phyloP scores from a whole-genome alignment of 2,113 vertebrate genomes.

The Cisticola juncidis region DNA sequence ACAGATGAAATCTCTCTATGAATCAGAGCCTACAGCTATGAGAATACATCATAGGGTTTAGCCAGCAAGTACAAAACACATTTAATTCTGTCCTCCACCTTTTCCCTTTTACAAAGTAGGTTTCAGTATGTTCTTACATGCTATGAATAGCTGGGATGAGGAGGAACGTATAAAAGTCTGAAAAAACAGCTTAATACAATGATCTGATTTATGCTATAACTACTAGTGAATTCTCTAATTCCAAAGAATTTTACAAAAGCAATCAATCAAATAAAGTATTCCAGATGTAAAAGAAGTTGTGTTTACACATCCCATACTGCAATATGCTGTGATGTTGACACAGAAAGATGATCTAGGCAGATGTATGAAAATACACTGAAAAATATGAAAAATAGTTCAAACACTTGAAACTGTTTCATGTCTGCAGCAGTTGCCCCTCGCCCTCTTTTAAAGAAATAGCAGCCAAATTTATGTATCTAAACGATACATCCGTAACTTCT shows the following conservation, averaged over 20 bases:
- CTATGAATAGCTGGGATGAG: neutral
- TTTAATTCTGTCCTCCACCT: neutral
- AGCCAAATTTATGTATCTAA: neutral
- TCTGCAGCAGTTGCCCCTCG: neutral
- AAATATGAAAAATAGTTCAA: neutral
- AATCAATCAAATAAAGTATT: neutral
- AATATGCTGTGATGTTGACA: neutral
- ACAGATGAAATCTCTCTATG: conserved; percentile 3
- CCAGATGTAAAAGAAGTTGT: neutral
- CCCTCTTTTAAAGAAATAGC: neutral
- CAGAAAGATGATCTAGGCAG: neutral
- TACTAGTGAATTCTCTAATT: neutral
- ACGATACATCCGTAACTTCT: neutral
- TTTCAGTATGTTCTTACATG: neutral
- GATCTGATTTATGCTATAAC: neutral
- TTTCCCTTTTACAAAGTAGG: neutral
- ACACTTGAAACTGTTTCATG: neutral
- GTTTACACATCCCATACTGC: neutral
- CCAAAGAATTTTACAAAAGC: neutral
- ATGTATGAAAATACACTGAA: neutral
- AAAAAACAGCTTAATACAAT: neutral
- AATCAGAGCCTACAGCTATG: neutral
- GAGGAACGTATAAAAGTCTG: neutral
- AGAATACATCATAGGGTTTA: neutral
- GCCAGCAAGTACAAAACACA: neutral